Percentiles rank a stretch among this genome's conserved stretches.
These are phyloP conservation scores for Coenonympha arcania DNA, from an alignment of 2,888 invertebrate species.

Conservation along the genomic window DNA sequence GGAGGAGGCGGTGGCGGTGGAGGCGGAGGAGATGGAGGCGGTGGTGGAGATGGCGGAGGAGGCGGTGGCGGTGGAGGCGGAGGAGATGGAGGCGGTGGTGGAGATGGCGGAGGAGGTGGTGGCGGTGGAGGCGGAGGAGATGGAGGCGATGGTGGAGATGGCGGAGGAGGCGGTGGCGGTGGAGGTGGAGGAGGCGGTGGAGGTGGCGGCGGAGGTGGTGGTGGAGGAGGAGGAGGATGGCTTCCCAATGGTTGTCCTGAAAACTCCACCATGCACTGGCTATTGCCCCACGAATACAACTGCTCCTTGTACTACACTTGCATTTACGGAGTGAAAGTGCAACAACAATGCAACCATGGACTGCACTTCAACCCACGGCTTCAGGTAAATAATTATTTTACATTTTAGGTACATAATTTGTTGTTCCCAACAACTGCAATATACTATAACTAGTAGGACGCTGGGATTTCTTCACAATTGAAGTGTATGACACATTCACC, in stretches of 20 bases:
- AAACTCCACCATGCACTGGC: slow-evolving; percentile 19
- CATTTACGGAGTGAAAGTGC: slow-evolving; percentile 36
- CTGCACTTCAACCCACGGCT: slow-evolving; percentile 17
- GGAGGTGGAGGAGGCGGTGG: not conserved
- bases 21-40: not conserved
- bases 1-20: not conserved
- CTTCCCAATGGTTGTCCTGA: slow-evolving; percentile 29
- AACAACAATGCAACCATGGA: slow-evolving; percentile 34
- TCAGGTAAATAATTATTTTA: too few species aligned
- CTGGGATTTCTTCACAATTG: too few species aligned
- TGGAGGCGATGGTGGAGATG: not conserved
- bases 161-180: not conserved
- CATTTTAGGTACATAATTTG: too few species aligned
- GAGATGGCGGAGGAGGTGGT: not conserved
- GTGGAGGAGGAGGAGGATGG: too few species aligned
- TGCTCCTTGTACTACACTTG: slow-evolving; percentile 56
- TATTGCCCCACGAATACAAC: slow-evolving; percentile 39
- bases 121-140: not conserved
- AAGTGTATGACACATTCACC: too few species aligned
- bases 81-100: not conserved
- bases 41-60: not conserved
- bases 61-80: not conserved
- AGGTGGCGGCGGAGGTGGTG: not conserved
- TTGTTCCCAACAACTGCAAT: too few species aligned
- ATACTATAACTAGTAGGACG: too few species aligned